Evolutionary conservation across 2,113 vertebrate genomes (phyloP).

Genomic region (Eptesicus fuscus): DNA sequence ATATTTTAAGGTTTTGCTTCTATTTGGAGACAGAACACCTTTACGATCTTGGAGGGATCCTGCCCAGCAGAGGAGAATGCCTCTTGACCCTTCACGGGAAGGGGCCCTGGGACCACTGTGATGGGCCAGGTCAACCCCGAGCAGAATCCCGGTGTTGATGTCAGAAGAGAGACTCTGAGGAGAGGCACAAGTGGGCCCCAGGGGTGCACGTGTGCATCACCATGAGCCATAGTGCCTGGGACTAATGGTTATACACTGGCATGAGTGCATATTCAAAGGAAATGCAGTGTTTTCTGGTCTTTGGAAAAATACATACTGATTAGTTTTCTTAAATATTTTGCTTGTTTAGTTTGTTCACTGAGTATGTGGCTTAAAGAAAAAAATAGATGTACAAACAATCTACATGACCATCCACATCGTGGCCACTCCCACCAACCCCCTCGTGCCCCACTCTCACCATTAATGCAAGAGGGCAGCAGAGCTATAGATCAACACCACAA

Average conservation of each 20-base stretch:
- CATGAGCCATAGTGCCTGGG: fast-evolving
- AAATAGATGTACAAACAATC: not conserved
- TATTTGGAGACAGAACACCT: not conserved
- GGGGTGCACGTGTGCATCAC: fast-evolving
- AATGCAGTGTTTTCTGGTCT: not conserved
- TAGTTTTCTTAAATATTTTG: not conserved
- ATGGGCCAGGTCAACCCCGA: not conserved
- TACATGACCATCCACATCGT: not conserved
- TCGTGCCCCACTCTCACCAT: fast-evolving
- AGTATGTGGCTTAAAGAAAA: not conserved
- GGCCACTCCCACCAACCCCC: not conserved
- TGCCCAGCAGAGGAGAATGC: not conserved
- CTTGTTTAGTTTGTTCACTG: not conserved
- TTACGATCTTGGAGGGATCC: not conserved
- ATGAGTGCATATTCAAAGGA: not conserved
- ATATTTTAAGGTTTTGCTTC: not conserved
- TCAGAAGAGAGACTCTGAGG: not conserved
- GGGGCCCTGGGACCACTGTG: not conserved
- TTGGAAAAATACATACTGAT: not conserved
- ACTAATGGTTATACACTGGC: fast-evolving
- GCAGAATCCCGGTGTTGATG: not conserved
- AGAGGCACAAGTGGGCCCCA: not conserved
- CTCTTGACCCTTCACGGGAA: not conserved
- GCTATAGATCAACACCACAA: not conserved
- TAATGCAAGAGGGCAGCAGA: not conserved